phyloP scores from a whole-genome alignment of 2,113 vertebrate genomes.

The Crotalus tigris region DNA sequence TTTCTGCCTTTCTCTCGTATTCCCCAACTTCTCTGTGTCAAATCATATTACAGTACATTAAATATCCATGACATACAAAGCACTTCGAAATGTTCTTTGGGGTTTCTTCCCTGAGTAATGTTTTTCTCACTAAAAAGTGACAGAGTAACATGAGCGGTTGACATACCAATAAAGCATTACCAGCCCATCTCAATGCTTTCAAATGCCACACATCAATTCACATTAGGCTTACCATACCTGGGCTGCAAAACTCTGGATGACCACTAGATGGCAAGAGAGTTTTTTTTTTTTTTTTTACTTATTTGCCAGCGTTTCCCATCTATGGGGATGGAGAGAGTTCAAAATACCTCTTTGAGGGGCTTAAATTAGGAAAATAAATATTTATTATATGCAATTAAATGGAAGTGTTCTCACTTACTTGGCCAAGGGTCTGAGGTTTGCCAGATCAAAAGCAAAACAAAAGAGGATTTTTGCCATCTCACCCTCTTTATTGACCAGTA shows the following conservation, averaged over 20 bases:
- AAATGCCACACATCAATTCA: not conserved
- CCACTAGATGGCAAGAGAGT: not conserved
- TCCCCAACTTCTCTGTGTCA: conserved; percentile 61
- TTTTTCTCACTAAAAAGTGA: not conserved
- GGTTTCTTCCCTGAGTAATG: conserved; percentile 30
- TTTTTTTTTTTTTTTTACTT: not conserved
- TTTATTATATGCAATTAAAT: not conserved
- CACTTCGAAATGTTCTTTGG: conserved; percentile 59
- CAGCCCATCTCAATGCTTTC: not conserved
- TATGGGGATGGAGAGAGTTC: not conserved
- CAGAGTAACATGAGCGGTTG: conserved; percentile 1
- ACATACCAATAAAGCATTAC: conserved; percentile 1
- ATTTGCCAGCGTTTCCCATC: not conserved
- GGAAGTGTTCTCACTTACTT: not conserved
- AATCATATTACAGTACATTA: conserved; percentile 68
- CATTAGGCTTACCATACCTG: not conserved
- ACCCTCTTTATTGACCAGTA: not conserved
- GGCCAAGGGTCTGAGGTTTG: not conserved
- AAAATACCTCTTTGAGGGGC: not conserved
- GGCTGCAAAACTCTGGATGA: not conserved
- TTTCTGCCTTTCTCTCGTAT: conserved; percentile 64
- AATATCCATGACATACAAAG: conserved; percentile 63
- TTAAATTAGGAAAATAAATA: not conserved
- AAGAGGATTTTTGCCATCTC: not conserved
- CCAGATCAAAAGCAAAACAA: not conserved